Percentiles rank a stretch among this genome's conserved stretches.
phyloP scores from a whole-genome alignment of 2,797 vertebrate genomes.

The Menidia menidia region DNA sequence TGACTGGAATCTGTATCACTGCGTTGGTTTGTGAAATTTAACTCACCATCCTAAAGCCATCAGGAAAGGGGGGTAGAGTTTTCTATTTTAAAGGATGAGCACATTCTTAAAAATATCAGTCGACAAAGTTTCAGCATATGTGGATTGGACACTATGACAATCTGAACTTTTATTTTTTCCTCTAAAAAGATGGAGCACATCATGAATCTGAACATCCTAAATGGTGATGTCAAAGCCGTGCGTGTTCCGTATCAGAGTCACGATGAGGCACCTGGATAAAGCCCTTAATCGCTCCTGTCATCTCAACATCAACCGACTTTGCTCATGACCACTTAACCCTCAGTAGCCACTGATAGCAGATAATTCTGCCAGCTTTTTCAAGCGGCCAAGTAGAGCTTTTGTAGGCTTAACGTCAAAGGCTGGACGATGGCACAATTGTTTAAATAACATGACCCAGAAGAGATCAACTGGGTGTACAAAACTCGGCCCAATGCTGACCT shows the following conservation, averaged over 20 bases:
- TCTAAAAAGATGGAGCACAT: not conserved
- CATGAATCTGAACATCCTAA: not conserved
- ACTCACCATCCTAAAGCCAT: too few relatives aligned
- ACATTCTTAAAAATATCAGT: too few relatives aligned
- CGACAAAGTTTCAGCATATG: too few relatives aligned
- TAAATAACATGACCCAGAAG: conserved; percentile 47
- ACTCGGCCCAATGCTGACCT: conserved; percentile 19
- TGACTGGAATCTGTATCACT: conserved; percentile 2
- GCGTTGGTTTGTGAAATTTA: not conserved
- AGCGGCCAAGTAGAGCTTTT: conserved; percentile 38
- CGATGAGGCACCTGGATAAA: conserved; percentile 14
- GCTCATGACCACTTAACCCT: conserved; percentile 40
- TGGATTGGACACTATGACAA: too few relatives aligned
- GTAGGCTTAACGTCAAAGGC: conserved; percentile 35
- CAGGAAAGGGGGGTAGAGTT: too few relatives aligned
- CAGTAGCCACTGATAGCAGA: conserved; percentile 32
- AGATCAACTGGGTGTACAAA: conserved; percentile 51
- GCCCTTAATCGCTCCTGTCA: conserved; percentile 38
- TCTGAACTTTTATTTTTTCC: not conserved
- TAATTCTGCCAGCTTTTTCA: conserved; percentile 47
- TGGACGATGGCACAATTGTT: conserved; percentile 59
- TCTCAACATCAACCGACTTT: conserved; percentile 51
- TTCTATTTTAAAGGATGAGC: too few relatives aligned
- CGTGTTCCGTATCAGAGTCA: not conserved
- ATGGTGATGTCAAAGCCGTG: not conserved